Evolutionary conservation across 2,113 vertebrate species (phyloP).

Genomic region (Gymnorhina tibicen): DNA sequence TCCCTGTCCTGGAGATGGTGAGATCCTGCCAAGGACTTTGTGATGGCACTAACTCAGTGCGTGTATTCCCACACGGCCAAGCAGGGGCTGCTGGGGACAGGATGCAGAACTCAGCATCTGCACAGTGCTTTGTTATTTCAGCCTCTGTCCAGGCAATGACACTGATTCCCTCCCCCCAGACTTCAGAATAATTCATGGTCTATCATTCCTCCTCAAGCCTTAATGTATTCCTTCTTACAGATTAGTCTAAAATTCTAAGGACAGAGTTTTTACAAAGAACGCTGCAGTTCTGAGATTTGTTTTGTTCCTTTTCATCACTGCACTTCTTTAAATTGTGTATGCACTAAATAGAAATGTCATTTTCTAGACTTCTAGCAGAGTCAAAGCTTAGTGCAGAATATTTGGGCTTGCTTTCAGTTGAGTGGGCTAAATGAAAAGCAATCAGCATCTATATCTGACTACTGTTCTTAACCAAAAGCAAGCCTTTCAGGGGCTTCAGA

Average conservation of each 20-base stretch:
- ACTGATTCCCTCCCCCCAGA: accelerated
- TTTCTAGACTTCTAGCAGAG: background rate
- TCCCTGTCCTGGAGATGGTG: background rate
- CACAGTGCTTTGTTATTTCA: background rate
- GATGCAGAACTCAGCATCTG: background rate
- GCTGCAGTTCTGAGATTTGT: background rate
- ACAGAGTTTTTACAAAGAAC: background rate
- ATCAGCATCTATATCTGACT: background rate
- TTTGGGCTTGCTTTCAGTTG: background rate
- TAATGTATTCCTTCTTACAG: background rate
- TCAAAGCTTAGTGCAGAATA: background rate
- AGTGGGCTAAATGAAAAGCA: background rate
- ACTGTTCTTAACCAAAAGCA: background rate
- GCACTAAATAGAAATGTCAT: background rate
- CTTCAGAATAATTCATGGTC: background rate
- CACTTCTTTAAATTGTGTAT: background rate
- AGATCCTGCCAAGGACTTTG: background rate
- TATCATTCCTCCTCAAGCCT: background rate
- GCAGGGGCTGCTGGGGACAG: accelerated
- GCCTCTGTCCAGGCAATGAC: background rate
- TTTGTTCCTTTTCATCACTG: background rate
- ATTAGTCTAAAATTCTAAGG: background rate
- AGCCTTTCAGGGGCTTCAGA: background rate
- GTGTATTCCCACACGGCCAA: background rate
- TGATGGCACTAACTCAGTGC: background rate